Conservation (phyloP, 2,797 vertebrate genomes). For the Crypturellus tataupa region DNA sequence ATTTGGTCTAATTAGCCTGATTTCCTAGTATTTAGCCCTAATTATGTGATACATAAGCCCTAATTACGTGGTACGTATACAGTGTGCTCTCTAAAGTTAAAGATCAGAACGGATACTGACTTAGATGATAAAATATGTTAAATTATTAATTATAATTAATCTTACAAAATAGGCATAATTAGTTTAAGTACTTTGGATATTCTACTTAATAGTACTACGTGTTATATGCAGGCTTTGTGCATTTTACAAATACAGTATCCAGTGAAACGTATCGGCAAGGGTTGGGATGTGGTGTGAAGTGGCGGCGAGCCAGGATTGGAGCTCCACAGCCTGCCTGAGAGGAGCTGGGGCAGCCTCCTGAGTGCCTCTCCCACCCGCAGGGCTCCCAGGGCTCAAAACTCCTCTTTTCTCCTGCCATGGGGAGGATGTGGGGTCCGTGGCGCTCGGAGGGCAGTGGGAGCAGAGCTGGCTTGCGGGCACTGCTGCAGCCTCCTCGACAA, state of each 20-base stretch:
- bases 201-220: slow-evolving; percentile 80
- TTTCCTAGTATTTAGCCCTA: slow-evolving; percentile 88
- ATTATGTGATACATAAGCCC: slow-evolving; percentile 87
- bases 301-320: no score
- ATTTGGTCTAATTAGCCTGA: slow-evolving; percentile 87
- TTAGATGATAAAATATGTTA: slow-evolving; percentile 88
- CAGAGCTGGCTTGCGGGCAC: background rate
- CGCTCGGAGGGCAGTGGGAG: background rate
- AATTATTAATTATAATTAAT: slow-evolving; percentile 89
- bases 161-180: slow-evolving; percentile 87
- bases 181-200: slow-evolving; percentile 85
- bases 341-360: background rate
- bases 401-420: background rate
- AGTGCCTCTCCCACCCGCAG: background rate
- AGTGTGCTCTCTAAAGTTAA: slow-evolving; percentile 85
- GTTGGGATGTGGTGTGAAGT: background rate
- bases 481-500: background rate
- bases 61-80: slow-evolving; percentile 86
- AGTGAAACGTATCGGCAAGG: background rate
- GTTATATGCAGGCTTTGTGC: slow-evolving; percentile 78
- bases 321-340: background rate
- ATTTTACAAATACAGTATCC: slow-evolving; percentile 65
- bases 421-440: background rate
- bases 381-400: background rate
- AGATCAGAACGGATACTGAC: slow-evolving; percentile 88